Evolutionary conservation across 35 echinoderm and acorn worm species (phyloP).

Genomic region (Apostichopus californicus): DNA sequence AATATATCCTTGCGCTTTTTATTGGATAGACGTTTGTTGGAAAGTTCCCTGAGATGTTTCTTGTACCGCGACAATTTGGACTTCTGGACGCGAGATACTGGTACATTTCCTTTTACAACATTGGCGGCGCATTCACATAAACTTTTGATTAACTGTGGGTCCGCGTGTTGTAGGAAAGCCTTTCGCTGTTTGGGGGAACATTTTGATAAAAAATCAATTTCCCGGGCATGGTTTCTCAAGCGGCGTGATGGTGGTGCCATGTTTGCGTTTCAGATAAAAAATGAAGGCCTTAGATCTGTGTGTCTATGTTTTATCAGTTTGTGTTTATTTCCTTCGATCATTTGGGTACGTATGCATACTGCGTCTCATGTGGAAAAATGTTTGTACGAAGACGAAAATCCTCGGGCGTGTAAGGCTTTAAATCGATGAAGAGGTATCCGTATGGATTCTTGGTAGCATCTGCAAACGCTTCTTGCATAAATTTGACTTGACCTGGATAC

Average conservation of each 20-base stretch:
- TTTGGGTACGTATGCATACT: constrained; percentile 42
- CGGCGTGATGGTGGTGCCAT: constrained; percentile 4
- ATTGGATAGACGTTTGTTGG: neutral
- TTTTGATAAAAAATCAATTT: constrained; percentile 36
- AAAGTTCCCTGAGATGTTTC: neutral
- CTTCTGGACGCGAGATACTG: neutral
- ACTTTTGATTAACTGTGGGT: neutral
- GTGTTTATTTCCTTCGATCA: neutral
- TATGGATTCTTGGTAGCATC: constrained; percentile 53
- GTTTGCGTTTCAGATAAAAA: neutral
- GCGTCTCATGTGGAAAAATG: constrained; percentile 40
- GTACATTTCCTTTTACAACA: constrained; percentile 46
- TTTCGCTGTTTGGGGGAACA: constrained; percentile 39
- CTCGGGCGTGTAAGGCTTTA: constrained; percentile 51
- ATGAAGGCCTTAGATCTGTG: neutral
- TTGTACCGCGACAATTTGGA: too few relatives aligned
- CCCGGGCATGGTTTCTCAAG: constrained; percentile 1
- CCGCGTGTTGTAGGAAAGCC: neutral
- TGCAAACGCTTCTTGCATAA: constrained; percentile 57
- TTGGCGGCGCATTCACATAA: constrained; percentile 25
- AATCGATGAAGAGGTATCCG: constrained; percentile 58
- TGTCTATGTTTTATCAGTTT: neutral
- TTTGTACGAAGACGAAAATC: constrained; percentile 54
- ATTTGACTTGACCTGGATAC: constrained; percentile 52
- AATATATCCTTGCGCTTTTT: too few relatives aligned